phyloP scores from a whole-genome alignment of 2,113 vertebrate genomes.

The Sapajus apella region DNA sequence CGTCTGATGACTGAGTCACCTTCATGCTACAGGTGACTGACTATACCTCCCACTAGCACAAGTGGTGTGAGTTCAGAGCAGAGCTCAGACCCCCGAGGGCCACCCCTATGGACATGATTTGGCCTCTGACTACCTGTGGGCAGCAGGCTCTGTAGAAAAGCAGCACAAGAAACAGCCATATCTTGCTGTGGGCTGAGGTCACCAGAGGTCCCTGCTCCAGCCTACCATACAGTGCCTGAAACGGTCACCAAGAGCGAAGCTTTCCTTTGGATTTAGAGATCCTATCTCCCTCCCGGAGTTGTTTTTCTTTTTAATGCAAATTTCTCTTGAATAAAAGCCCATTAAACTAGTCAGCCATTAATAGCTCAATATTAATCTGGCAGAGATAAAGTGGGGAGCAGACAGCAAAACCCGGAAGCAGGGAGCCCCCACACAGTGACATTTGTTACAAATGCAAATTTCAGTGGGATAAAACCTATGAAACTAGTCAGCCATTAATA shows the following conservation, averaged over 20 bases:
- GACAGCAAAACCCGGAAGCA: not conserved
- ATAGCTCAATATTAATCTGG: not conserved
- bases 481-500: not conserved
- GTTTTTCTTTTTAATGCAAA: not conserved
- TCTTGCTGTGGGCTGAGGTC: not conserved
- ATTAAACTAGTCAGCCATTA: not conserved
- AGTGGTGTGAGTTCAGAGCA: not conserved
- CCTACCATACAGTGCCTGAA: too few species aligned
- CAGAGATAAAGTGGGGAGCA: not conserved
- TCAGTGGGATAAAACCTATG: not conserved
- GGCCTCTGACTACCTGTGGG: not conserved
- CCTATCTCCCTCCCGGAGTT: not conserved
- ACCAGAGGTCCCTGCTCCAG: not conserved
- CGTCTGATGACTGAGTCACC: too few species aligned
- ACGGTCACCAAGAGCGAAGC: rapidly evolving
- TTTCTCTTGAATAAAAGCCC: not conserved
- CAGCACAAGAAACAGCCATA: not conserved
- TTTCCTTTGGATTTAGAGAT: not conserved
- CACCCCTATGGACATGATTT: rapidly evolving
- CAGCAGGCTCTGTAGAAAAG: not conserved
- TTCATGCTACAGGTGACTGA: not conserved
- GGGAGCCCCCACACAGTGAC: not conserved
- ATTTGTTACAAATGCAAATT: not conserved
- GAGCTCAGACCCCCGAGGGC: not conserved
- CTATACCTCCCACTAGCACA: rapidly evolving